Evolutionary conservation across 1,140 invertebrate species (phyloP).

Genomic region (Plutomurus gul): DNA sequence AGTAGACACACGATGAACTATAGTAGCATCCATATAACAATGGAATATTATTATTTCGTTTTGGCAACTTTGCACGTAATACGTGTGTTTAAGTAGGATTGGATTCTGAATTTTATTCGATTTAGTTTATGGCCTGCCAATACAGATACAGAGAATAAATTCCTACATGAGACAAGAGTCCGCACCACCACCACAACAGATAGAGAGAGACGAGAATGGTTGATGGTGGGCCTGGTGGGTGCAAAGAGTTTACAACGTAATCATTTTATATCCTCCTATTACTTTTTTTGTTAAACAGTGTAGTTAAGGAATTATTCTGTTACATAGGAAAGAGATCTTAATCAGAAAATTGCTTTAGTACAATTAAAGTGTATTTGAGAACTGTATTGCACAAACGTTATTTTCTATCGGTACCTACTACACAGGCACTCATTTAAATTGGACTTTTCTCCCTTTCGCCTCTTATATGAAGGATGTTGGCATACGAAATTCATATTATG

Average conservation of each 20-base stretch:
- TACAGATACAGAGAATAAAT: too few relatives aligned
- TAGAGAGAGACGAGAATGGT: neutral
- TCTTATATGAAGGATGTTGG: too few relatives aligned
- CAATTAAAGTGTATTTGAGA: slow-evolving; percentile 20
- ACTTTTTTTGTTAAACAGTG: slow-evolving; percentile 31
- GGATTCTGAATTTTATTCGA: slow-evolving; percentile 6
- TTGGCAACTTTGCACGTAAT: too few relatives aligned
- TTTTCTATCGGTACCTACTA: too few relatives aligned
- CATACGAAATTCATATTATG: too few relatives aligned
- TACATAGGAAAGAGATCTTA: slow-evolving; percentile 32
- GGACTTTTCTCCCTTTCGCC: too few relatives aligned
- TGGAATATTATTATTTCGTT: too few relatives aligned
- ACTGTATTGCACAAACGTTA: slow-evolving; percentile 9
- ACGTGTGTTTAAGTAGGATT: neutral
- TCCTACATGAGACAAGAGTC: neutral
- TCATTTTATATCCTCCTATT: slow-evolving; percentile 48
- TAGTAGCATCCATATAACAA: too few relatives aligned
- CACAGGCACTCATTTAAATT: too few relatives aligned
- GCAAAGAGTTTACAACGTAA: slow-evolving; percentile 44
- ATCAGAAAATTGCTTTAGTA: slow-evolving; percentile 46
- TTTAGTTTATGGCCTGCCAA: slow-evolving; percentile 23
- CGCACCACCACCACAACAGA: slow-evolving; percentile 1
- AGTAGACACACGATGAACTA: too few relatives aligned
- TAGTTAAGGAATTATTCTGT: slow-evolving; percentile 2
- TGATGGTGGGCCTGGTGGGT: too few relatives aligned